Base-by-base conservation (phyloP, 92 coral and sea anemone genomes). In the Bergia puertoricense region DNA sequence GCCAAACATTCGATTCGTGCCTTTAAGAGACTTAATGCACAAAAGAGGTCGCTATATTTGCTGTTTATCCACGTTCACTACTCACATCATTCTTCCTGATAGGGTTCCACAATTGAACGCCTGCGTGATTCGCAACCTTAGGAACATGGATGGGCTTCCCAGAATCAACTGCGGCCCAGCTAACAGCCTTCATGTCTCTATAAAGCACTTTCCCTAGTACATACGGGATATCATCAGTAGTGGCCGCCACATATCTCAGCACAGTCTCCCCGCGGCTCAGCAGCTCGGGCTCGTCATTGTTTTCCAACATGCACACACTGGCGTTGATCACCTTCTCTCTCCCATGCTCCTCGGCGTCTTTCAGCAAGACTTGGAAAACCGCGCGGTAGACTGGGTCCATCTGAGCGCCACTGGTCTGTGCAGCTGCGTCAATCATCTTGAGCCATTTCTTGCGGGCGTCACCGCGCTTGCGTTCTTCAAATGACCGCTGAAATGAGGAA, bases 391-490 rank as follows among this genome's bases (percentile, higher is more conserved):
- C 98, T 86, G 97, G 97, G 79, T 96, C 99, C 59, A 96, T 90
- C 39, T 92, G 93, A 39, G 98, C 99, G 59, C 95, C 99, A 48
- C 99, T 94, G 65, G 98, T 95, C 89, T 94, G 98, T n/a, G 99
- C 97, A 20, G 99, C 96, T 44, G 91, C 92, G 81, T 95, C 99
- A 77, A 96, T 95, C 88, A 91, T 91, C 50, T 93, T 91, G 81
- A 96, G 87, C 98, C 98, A 96, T 30, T 91, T 86, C 86, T 95
- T 95, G 30, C 99, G 95, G 39, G 99, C 98, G 79, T 96, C 99
- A 82, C 98, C 98, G 45, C 99, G 98, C 94, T 89, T 96, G 91
- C 98, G 96, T 91, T 96, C 99, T 67, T 96, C 99, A 82, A 96
- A 96, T 67, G 99, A 95, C 89, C 99, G 95, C 99, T 96, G 94